phyloP scores from a whole-genome alignment of 1,140 invertebrate species.

The Araneus ventricosus region DNA sequence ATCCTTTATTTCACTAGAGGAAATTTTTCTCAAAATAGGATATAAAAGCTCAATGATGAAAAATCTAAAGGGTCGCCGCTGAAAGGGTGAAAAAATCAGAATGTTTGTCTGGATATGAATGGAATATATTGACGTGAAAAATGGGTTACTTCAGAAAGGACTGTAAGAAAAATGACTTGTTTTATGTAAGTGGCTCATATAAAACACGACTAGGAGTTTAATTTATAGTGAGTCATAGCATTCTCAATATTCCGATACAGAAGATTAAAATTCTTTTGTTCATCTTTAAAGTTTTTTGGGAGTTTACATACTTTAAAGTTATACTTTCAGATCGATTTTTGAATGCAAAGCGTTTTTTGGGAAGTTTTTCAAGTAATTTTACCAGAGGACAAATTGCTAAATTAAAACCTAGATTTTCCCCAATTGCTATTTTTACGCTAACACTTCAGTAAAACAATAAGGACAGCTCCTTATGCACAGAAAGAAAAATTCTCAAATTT shows the following conservation, averaged over 20 bases:
- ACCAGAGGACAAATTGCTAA: not conserved
- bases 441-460: no score
- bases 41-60: not conserved
- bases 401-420: not conserved
- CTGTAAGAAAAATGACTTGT: not conserved
- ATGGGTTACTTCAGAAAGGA: not conserved
- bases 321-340: not conserved
- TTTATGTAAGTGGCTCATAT: conserved; percentile 26
- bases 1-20: conserved; percentile 27
- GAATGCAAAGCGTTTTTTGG: not conserved
- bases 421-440: no score
- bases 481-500: no score
- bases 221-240: not conserved
- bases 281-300: not conserved
- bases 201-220: not conserved
- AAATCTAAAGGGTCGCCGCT: not conserved
- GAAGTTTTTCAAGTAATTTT: not conserved
- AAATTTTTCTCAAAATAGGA: not conserved
- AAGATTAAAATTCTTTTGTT: conserved; percentile 34
- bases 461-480: no score
- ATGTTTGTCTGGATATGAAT: conserved; percentile 24
- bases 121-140: not conserved
- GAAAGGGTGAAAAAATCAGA: not conserved
- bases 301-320: not conserved
- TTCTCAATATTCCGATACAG: not conserved